Evolutionary conservation across 2,797 vertebrate species (phyloP), one percentile per base, ranked within the genome.

Genomic region (Agapornis canus): DNA sequence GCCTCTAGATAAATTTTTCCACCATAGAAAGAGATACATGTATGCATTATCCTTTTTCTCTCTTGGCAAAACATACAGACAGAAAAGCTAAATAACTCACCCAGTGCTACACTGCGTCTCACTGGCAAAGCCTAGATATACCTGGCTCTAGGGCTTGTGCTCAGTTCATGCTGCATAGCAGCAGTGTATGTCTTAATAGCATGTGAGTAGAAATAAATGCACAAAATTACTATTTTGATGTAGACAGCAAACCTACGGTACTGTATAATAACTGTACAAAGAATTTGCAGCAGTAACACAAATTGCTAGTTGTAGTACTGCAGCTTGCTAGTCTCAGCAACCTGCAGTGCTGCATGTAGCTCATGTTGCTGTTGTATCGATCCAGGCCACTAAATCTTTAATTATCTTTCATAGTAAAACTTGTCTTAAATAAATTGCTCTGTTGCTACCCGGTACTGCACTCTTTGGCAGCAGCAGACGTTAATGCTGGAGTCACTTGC

Each of bases 371-470:
- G 72, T 64, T 78, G 32, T 85, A 92, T 95, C 10, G 93, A 95
- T 95, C 86, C 22, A 2, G 37, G 23, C 78, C 78, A 52, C 88
- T 94, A 92, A 95, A 93, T 89, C 88, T 93, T 95, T 90, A 87
- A 95, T 97, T 95, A 91, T 92, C 51, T 91, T 89, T 93, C 79
- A 81, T 86, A 94, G 84, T 86, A 92, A 91, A 93, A 92, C 69
- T 83, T 91, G 57, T 85, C 84, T 87, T 87, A 85, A 93, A 94
- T 92, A 89, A 93, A 93, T 92, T 83, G 89, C 47, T 87, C 31
- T 40, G 1, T 20, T 76, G 51, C 39, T 81, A 39, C 51, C 31
- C 18, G 4, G 17, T 11, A 7, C 18, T 3, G 7, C 48, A 56
- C 43, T 73, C 52, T 37, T 61, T 47, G 60, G 68, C 86, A 93